Evolutionary conservation across 2,797 vertebrate genomes (phyloP), one percentile per base, ranked within the genome.

Genomic region (Amblyopsis hoosieri): DNA sequence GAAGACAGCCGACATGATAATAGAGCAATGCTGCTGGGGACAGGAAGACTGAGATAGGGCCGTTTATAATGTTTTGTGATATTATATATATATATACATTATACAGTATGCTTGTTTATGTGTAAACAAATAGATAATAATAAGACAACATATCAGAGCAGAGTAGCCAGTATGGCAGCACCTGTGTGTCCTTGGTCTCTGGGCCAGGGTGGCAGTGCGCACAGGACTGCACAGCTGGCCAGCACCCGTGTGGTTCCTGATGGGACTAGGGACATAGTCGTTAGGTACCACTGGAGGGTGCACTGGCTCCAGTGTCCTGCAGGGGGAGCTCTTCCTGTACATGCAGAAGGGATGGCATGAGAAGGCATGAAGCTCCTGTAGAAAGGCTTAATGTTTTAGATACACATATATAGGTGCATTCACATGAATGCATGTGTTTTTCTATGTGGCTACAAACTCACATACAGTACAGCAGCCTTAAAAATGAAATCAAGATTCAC

Each of bases 221-320:
- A 86, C 94, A 54, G 96, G 96, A 89, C 96, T 97, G 81, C 95
- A 94, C 48, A 90, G 84, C 76, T 95, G 94, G 31, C 93, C 93
- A 52, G 86, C 85, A 64, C 86, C 90, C 91, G 89, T 89, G 85
- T 91, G 95, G 91, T 94, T 95, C 50, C 83, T 82, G 74, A 94
- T 96, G 69, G 96, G 96, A 87, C 96, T 98, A 84, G 95, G 94
- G 79, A 95, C 96, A 47, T 98, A 98, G 92, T 98, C 96, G 69
- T 98, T 98, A 88, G 97, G 97, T 72, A 99, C 94, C 91, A 98
- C 96, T 1, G 96, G 97, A 79, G 97, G 96, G 82, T 95, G 95
- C 83, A 98, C 97, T 1, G 96, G 97, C 91, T 98, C 97, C 92
- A 98, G 88, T 31, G 96, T 99, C 91, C 95, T 95, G 87, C 98